Evolutionary conservation across 2,888 invertebrate species (phyloP).

Genomic region (Patella depressa): DNA sequence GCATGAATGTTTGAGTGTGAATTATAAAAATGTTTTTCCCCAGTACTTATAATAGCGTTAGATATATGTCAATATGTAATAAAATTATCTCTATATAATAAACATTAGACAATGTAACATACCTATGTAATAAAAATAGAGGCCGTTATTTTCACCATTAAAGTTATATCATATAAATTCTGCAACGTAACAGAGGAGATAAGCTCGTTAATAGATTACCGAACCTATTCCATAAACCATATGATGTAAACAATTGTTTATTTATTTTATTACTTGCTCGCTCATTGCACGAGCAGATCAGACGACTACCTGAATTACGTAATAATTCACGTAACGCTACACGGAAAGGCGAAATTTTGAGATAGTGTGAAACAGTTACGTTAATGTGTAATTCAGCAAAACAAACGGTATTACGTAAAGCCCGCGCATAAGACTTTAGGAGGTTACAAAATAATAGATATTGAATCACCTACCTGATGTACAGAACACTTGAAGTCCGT

Average conservation of each 20-base stretch:
- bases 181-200: not conserved
- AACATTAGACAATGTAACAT: slow-evolving; percentile 2
- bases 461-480: too few relatives aligned
- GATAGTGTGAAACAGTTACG: too few relatives aligned
- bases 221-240: not conserved
- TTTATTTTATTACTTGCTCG: not conserved
- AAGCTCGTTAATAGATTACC: slow-evolving; percentile 7
- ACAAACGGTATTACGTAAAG: too few relatives aligned
- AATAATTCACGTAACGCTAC: not conserved
- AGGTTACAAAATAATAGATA: too few relatives aligned
- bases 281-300: too few relatives aligned
- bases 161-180: slow-evolving; percentile 3
- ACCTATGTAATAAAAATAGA: slow-evolving; percentile 1
- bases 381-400: too few relatives aligned
- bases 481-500: too few relatives aligned
- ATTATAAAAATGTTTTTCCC: too few relatives aligned
- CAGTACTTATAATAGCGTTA: not conserved
- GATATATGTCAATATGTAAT: slow-evolving; percentile 3
- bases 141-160: slow-evolving; percentile 1
- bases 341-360: too few relatives aligned
- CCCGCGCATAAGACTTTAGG: too few relatives aligned
- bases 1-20: too few relatives aligned
- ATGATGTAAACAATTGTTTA: slow-evolving; percentile 12
- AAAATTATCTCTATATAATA: slow-evolving; percentile 13
- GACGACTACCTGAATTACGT: not conserved